Evolutionary conservation across 1,140 invertebrate genomes (phyloP).

Genomic region (Cherax quadricarinatus): DNA sequence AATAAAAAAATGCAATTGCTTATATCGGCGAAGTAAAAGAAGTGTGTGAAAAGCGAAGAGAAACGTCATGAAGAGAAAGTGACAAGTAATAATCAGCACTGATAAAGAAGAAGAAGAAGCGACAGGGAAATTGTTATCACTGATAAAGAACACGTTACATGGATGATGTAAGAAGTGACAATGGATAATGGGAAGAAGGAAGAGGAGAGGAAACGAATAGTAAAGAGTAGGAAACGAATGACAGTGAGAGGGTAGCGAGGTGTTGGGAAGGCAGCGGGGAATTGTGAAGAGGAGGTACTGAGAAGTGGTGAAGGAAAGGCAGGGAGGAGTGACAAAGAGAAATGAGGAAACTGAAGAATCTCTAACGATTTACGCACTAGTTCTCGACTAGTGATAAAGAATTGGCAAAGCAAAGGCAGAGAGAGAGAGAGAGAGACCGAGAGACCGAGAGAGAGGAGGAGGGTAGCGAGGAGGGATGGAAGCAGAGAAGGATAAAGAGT

Average conservation of each 20-base stretch:
- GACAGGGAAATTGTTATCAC: no score
- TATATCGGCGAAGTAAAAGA: no score
- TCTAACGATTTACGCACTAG: no score
- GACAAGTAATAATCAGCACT: no score
- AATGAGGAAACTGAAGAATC: no score
- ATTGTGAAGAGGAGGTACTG: neutral
- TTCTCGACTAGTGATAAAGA: neutral
- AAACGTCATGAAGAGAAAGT: no score
- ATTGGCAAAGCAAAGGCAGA: constrained; percentile 10
- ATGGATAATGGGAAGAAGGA: neutral
- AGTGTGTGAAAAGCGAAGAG: no score
- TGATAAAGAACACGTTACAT: no score
- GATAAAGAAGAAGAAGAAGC: no score
- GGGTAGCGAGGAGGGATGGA: neutral
- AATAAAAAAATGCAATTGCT: no score
- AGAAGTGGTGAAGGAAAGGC: neutral
- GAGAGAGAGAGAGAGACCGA: neutral
- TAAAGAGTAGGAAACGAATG: neutral
- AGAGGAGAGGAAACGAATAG: neutral
- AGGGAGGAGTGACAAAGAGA: neutral
- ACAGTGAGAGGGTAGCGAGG: neutral
- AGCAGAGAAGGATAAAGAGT: neutral
- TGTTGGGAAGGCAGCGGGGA: neutral
- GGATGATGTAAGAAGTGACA: neutral
- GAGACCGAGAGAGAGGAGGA: constrained; percentile 18